Evolutionary conservation across 2,797 vertebrate species (phyloP), one percentile per base, ranked within the genome.

Genomic region (Carduelis carduelis): DNA sequence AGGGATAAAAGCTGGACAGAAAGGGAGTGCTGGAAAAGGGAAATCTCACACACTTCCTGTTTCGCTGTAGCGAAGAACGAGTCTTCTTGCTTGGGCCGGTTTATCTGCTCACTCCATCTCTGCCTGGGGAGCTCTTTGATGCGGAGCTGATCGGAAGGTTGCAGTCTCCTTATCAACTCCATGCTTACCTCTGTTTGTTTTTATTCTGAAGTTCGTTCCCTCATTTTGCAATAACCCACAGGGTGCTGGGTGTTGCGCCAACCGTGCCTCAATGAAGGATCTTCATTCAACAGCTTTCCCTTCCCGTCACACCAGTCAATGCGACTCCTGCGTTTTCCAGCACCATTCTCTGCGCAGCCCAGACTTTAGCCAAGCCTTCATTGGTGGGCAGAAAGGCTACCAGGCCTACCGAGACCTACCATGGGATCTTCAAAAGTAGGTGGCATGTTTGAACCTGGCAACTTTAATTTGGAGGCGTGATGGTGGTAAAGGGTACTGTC

Each of bases 371-470:
- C 93, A n/a, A 84, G 87, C 95, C 66, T 91, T 93, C 21, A 78
- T 89, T 64, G 95, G 95, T 0, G 88, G 93, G 50, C 96, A 95
- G 56, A 91, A 90, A 57, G 97, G 93, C 85, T 97, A 97, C 61
- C 95, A 95, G 76, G 87, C 70, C 86, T 97, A 94, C 89, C 83
- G 94, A 57, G 94, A 96, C 20, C 79, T 90, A 10, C 95, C 95
- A 94, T 95, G 96, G 97, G 95, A 94, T 26, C 87, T 96, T 82
- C 97, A 97, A 92, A 97, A 96, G 97, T 97, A 97, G 80, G 97
- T 97, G 75, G 17, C 4, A 0, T 68, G 21, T 88, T 91, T 91
- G 56, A 83, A 70, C 30, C 71, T 2, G 0, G 34, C 30, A 35
- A 44, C 28, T 23, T 71, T 52, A 9, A 35, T 75, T 77, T 89